Conservation (phyloP, 1,140 invertebrate genomes). For the Tyrophagus putrescentiae region DNA sequence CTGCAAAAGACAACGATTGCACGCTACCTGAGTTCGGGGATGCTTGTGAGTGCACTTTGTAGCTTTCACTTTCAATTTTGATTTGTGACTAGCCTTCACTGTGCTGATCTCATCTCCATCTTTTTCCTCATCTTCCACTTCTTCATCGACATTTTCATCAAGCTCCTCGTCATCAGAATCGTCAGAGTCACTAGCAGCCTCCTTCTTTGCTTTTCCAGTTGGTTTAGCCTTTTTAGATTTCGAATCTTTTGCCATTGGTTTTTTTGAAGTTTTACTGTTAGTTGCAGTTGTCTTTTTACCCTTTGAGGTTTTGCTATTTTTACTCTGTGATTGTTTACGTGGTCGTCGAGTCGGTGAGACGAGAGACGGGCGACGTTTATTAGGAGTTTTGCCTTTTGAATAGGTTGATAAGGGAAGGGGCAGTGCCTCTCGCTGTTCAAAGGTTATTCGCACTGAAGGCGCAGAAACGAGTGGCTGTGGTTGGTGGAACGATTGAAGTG, state of each 20-base stretch:
- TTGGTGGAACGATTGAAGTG: neutral
- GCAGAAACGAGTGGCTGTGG: neutral
- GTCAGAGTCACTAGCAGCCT: neutral
- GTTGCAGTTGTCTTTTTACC: neutral
- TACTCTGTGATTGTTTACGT: neutral
- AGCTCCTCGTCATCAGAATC: neutral
- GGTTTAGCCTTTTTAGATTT: neutral
- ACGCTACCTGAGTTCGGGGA: neutral
- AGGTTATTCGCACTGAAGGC: neutral
- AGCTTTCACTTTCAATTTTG: neutral
- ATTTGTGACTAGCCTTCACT: too few relatives aligned
- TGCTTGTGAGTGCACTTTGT: slow-evolving; percentile 4
- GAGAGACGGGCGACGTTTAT: neutral
- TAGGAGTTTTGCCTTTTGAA: neutral
- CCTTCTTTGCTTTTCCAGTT: neutral
- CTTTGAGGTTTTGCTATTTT: neutral
- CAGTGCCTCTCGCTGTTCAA: neutral
- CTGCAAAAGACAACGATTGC: neutral
- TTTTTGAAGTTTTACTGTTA: neutral
- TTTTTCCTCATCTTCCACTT: neutral
- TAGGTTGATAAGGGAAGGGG: neutral
- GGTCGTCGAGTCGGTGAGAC: neutral
- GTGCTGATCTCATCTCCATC: too few relatives aligned
- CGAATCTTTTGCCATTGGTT: neutral
- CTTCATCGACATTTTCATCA: neutral